phyloP scores from a whole-genome alignment of 2,113 vertebrate species.

The Oreochromis niloticus region DNA sequence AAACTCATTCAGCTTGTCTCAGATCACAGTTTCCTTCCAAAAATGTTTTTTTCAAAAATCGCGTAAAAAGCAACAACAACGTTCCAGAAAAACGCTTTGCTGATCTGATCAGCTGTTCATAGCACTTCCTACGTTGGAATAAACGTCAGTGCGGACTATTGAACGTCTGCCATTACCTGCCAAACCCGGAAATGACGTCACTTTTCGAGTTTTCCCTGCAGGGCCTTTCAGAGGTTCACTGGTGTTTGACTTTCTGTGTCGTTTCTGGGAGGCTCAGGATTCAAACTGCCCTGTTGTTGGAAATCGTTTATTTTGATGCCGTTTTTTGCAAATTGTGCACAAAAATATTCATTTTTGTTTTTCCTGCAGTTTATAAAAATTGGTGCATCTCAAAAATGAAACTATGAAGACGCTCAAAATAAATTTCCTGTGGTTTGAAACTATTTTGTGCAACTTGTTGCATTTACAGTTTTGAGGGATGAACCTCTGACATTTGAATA shows the following conservation, averaged over 20 bases:
- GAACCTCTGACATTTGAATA: neutral
- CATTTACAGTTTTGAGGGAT: neutral
- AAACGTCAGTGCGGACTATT: no score
- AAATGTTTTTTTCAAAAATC: no score
- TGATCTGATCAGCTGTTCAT: no score
- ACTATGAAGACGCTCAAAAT: neutral
- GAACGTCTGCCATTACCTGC: no score
- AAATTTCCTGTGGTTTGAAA: neutral
- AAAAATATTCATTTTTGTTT: neutral
- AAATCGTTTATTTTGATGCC: accelerated
- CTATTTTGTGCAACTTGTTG: neutral
- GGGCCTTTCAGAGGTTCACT: neutral
- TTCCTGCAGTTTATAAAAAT: neutral
- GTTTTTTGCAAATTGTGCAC: neutral
- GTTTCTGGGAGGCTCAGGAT: accelerated
- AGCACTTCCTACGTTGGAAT: no score
- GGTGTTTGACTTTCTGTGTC: no score
- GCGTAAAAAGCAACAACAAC: no score
- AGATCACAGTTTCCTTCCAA: no score
- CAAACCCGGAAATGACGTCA: neutral
- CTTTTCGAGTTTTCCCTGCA: accelerated
- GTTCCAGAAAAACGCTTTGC: no score
- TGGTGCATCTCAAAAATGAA: neutral
- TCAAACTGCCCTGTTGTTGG: neutral
- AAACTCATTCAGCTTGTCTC: no score